A percentile compares a stretch with the other conserved stretches of the same genome.
Conservation (phyloP, 2,113 vertebrate genomes). For the rabbit (Oryctolagus cuniculus) region DNA sequence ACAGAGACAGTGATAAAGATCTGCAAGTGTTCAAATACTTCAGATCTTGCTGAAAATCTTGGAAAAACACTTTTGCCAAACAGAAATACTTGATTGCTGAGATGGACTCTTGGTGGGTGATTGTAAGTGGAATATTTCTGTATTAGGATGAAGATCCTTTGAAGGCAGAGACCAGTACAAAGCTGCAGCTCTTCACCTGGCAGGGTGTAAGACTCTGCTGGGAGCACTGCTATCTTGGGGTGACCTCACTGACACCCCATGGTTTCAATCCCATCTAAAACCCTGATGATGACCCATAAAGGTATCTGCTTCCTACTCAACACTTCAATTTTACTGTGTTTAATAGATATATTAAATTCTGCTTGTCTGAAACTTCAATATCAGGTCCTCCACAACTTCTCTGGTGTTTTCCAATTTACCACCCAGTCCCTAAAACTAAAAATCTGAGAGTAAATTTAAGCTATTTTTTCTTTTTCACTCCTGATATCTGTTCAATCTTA, state of each 20-base stretch:
- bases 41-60: slow-evolving; percentile 40
- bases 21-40: slow-evolving; percentile 23
- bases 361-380: not conserved
- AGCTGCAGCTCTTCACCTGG: not conserved
- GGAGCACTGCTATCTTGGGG: not conserved
- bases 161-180: not conserved
- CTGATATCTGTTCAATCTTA: not conserved
- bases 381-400: not conserved
- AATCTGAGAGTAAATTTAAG: not conserved
- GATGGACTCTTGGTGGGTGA: not conserved
- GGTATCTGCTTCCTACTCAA: not conserved
- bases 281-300: not conserved
- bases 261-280: not conserved
- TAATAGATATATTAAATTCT: not conserved
- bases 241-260: not conserved
- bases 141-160: not conserved
- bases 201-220: accelerated
- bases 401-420: not conserved
- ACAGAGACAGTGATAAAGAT: not conserved
- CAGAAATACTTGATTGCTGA: not conserved
- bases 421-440: not conserved
- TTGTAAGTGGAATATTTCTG: not conserved
- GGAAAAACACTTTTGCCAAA: not conserved
- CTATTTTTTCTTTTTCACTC: not conserved
- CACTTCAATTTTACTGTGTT: not conserved